Evolutionary conservation across 2,113 vertebrate species (phyloP), one percentile per base, ranked within the genome.

Genomic region (Oreochromis spilurus): DNA sequence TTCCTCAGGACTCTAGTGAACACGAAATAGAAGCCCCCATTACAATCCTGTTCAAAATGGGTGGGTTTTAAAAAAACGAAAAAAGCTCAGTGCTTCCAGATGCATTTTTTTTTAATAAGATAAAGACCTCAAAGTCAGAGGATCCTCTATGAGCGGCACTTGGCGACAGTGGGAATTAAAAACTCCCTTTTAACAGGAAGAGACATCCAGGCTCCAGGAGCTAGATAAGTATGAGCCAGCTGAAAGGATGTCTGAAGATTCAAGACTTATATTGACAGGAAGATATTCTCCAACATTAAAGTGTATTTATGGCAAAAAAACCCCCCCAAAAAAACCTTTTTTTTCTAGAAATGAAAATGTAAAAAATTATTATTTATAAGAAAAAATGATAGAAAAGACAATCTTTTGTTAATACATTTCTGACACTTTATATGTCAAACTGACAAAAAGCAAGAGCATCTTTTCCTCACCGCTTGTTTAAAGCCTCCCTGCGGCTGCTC

Each of bases 1-100:
- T 26, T 87, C 85, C 82, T 95, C 91, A 14, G 88, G 70, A 77
- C 40, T 86, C 94, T 94, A 87, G 70, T 77, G 43, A 77, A 50
- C 14, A 77, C 16, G 5, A 79, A 58, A 58, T 14, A 0, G 4
- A 58, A 1, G 19, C 17, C 1, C 14, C 21, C 40, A 78, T 52
- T 53, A 53, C 29, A 78, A 29, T n/a, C 26, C 48, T 52, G 1
- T 50, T 53, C 17, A 52, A 34, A 0, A 2, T 11, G 67, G 21
- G 67, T 45, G 67, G 10, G 60, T 65, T 65, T 65, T n/a, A 65
- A 36, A 36, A 26, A 36, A 62, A 65, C 5, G 2, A n/a, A 36
- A 62, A 12, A 36, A 36, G 9, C 58, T 34, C 1, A 65, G 17
- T 65, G 60, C 2, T 43, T 45, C 12, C n/a, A 14, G n/a, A 38